phyloP scores from a whole-genome alignment of 2,797 vertebrate genomes.

The Podargus strigoides region DNA sequence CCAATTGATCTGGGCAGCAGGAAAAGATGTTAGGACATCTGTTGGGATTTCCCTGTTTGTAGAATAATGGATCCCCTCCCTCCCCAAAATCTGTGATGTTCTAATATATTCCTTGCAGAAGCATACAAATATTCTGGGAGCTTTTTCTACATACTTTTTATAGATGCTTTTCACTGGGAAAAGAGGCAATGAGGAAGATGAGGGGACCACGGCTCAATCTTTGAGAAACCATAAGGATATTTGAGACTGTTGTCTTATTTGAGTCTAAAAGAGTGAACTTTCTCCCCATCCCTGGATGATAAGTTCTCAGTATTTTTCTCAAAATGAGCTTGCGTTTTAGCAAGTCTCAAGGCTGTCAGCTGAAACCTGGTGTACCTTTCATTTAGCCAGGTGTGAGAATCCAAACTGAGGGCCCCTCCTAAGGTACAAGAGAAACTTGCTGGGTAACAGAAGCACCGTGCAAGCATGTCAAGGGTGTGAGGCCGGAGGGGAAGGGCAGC shows the following conservation, averaged over 20 bases:
- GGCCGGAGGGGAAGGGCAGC: background rate
- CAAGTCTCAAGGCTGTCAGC: background rate
- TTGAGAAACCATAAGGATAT: background rate
- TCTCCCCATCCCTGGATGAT: background rate
- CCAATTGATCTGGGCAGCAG: background rate
- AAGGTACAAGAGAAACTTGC: background rate
- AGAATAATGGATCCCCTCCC: background rate
- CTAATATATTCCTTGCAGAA: background rate
- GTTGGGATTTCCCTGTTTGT: background rate
- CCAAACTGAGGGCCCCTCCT: accelerated
- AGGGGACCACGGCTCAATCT: background rate
- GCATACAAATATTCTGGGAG: background rate
- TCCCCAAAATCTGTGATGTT: background rate
- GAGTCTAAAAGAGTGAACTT: background rate
- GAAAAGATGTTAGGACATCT: background rate
- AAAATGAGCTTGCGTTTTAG: background rate
- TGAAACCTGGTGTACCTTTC: background rate
- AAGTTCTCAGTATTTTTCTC: background rate
- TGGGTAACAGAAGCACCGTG: background rate
- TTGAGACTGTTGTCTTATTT: background rate
- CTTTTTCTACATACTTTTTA: background rate
- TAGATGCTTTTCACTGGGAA: background rate
- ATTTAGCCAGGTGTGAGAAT: background rate
- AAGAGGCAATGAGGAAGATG: accelerated
- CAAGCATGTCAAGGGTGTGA: accelerated